These are phyloP conservation scores for Enteromius treurensis DNA, from an alignment of 2,797 vertebrate species.

Conservation along the genomic window DNA sequence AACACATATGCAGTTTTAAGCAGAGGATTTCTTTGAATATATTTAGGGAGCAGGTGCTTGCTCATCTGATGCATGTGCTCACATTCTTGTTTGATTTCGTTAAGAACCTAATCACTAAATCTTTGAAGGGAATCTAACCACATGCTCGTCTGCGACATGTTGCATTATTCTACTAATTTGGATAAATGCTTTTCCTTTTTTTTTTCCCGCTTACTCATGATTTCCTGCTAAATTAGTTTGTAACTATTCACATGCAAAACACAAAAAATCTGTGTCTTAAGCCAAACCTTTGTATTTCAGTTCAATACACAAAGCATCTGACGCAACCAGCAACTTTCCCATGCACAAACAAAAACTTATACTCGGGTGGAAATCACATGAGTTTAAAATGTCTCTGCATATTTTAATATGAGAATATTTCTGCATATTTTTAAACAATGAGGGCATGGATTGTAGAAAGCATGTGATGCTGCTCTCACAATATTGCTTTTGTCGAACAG, in stretches of 20 bases:
- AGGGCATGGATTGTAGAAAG: constrained; percentile 20
- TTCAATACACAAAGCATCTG: constrained; percentile 1
- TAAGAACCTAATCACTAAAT: constrained; percentile 39
- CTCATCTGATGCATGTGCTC: constrained; percentile 26
- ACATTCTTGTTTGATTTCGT: constrained; percentile 18
- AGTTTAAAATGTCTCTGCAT: background rate
- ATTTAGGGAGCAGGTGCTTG: constrained; percentile 33
- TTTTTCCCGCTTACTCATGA: background rate
- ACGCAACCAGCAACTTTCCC: constrained; percentile 10
- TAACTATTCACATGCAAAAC: background rate
- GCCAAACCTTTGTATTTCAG: constrained; percentile 4
- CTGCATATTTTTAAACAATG: constrained; percentile 13
- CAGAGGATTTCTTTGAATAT: constrained; percentile 25
- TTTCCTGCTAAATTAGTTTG: background rate
- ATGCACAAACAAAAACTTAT: background rate
- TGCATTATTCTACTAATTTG: background rate
- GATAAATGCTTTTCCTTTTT: background rate
- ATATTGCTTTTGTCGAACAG: constrained; percentile 32
- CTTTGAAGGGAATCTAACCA: constrained; percentile 6
- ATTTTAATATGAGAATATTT: background rate
- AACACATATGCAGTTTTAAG: constrained; percentile 30
- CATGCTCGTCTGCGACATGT: constrained; percentile 31
- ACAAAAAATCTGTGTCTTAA: background rate
- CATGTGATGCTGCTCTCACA: constrained; percentile 34
- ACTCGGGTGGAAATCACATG: constrained; percentile 10